Evolutionary conservation across 2,113 vertebrate genomes (phyloP).

Genomic region (Agelaius phoeniceus): DNA sequence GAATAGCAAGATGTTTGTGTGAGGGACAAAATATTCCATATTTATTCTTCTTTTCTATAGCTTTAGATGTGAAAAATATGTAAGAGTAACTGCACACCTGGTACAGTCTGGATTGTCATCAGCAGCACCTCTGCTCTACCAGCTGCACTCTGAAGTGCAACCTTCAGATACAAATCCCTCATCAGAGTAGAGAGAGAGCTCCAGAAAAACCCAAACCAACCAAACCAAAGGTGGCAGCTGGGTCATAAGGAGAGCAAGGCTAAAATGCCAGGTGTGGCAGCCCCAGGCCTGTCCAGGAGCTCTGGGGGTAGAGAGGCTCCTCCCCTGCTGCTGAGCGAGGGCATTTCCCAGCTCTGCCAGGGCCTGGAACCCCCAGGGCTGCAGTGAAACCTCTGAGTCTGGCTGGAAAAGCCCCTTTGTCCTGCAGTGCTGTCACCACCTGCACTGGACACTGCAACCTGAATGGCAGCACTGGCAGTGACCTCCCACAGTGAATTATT

Average conservation of each 20-base stretch:
- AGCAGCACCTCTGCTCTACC: not conserved
- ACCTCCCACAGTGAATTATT: accelerated
- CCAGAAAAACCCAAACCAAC: not conserved
- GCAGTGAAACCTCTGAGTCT: accelerated
- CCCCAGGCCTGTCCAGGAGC: not conserved
- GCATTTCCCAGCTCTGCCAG: not conserved
- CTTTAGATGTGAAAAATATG: not conserved
- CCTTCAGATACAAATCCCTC: not conserved
- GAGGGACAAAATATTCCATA: not conserved
- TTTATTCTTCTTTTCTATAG: not conserved
- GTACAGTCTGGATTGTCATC: not conserved
- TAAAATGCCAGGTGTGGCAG: not conserved
- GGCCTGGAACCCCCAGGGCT: not conserved
- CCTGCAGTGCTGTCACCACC: not conserved
- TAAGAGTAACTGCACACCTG: not conserved
- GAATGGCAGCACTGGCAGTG: not conserved
- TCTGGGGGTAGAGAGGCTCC: too few species aligned
- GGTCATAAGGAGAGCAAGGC: not conserved
- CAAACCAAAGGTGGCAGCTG: not conserved
- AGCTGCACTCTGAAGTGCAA: not conserved
- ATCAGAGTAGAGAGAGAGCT: accelerated
- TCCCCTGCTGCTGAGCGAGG: not conserved
- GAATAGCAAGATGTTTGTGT: not conserved
- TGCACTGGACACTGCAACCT: not conserved
- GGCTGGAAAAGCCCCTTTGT: not conserved